Evolutionary conservation across 2,797 vertebrate genomes (phyloP), one percentile per base, ranked within the genome.

Genomic region (Myripristis murdjan): DNA sequence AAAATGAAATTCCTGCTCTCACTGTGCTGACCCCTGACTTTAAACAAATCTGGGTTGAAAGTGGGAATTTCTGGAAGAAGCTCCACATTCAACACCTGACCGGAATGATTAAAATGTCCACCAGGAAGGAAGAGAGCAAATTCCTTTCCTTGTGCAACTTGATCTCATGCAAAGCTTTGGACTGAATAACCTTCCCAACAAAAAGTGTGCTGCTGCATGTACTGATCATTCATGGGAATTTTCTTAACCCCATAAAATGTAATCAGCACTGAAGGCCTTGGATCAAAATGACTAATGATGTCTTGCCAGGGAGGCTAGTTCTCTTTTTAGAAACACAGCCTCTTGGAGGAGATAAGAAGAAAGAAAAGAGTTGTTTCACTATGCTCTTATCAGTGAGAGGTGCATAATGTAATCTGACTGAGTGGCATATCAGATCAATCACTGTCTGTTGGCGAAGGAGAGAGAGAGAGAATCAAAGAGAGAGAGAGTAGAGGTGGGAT

Each of bases 351-450:
- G 92, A 93, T 94, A 93, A 93, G 85, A 70, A 54, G 33, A 92
- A 92, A 88, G 85, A 93, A 93, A 92, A 91, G 90, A 87, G 86
- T 91, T 91, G 88, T 89, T 92, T 91, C 65, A 4, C 84, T 85
- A 64, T 82, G 82, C 75, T 84, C 81, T 92, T 93, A 93, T 93
- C 92, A 87, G 81, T 78, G 83, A 89, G 82, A 90, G 90, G 84
- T 91, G 89, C 89, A 87, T 94, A 91, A 91, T 91, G 88, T 91
- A 91, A 91, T 90, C 87, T 85, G 86, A 89, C 89, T 91, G 84
- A 80, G 75, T 89, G 85, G 84, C 75, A 10, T 89, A 89, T 91
- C 83, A 90, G 91, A 92, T 93, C 90, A 89, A 90, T 94, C 91
- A 90, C 76, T 81, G 81, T 77, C 76, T 75, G 69, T 57, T 20